phyloP scores from a whole-genome alignment of 2,888 invertebrate genomes.

The Lucinisca nassula region DNA sequence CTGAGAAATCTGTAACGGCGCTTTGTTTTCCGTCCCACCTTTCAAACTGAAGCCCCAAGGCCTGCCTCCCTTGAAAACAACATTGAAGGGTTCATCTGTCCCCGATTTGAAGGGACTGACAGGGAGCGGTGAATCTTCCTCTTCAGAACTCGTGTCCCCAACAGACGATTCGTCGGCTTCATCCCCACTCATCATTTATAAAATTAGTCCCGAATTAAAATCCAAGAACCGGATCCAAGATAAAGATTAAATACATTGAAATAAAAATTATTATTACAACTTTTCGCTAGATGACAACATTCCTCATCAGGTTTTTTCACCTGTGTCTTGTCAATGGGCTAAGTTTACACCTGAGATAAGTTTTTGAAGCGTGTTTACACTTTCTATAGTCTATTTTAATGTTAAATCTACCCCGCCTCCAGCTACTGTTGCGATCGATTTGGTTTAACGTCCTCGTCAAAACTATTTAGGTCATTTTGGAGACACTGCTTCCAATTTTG shows the following conservation, averaged over 20 bases:
- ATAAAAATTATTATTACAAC: no score
- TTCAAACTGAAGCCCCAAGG: slow-evolving; percentile 83
- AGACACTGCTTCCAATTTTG: no score
- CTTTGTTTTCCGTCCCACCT: slow-evolving; percentile 72
- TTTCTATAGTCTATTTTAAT: not conserved
- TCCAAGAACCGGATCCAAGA: no score
- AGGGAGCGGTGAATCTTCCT: slow-evolving; percentile 62
- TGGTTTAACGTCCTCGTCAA: no score
- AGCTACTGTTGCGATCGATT: not conserved
- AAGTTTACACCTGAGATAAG: not conserved
- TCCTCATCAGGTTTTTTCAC: not conserved
- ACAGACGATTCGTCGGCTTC: slow-evolving; percentile 66
- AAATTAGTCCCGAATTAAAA: no score
- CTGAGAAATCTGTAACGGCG: slow-evolving; percentile 78
- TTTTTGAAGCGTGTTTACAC: not conserved
- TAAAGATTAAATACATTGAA: not conserved
- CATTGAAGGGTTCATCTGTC: slow-evolving; percentile 74
- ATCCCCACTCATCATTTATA: slow-evolving; percentile 55
- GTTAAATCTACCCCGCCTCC: not conserved
- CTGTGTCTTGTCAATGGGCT: not conserved
- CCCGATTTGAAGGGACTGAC: slow-evolving; percentile 61
- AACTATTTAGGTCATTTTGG: no score
- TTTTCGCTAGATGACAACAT: no score
- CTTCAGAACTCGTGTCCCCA: slow-evolving; percentile 57
- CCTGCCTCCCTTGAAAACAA: slow-evolving; percentile 80